A percentile compares a stretch with the other conserved stretches of the same genome.
phyloP scores from a whole-genome alignment of 1,140 invertebrate species.

The Drosophila auraria region DNA sequence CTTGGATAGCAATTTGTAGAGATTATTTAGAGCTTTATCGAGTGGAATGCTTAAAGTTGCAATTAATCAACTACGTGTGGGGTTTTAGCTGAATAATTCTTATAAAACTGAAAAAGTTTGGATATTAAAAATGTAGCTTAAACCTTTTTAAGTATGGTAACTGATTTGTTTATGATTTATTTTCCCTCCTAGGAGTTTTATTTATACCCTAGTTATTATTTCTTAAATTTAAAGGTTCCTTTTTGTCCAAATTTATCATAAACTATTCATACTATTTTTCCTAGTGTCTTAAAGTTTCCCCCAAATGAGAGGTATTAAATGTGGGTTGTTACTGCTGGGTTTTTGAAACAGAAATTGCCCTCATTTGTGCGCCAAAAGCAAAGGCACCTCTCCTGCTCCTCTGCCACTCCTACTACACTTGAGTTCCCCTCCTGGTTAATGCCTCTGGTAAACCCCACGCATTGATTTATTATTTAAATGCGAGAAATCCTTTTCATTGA shows the following conservation, averaged over 20 bases:
- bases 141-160: too few relatives aligned
- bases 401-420: not conserved
- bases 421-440: not conserved
- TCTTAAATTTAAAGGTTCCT: not conserved
- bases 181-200: too few relatives aligned
- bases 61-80: not conserved
- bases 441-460: constrained; percentile 31
- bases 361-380: constrained; percentile 37
- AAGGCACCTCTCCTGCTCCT: not conserved
- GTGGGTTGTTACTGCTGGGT: constrained; percentile 9
- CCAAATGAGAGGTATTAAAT: constrained; percentile 22
- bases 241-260: not conserved
- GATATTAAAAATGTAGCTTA: not conserved
- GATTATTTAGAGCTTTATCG: constrained; percentile 7
- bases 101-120: not conserved
- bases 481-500: constrained; percentile 65
- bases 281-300: not conserved
- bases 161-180: not conserved
- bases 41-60: not conserved
- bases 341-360: constrained; percentile 42
- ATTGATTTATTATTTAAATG: constrained; percentile 77
- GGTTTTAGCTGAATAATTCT: not conserved
- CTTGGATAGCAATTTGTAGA: constrained; percentile 7
- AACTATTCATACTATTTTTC: not conserved
- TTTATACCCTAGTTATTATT: not conserved